A percentile compares a stretch with the other conserved stretches of the same genome.
phyloP scores from a whole-genome alignment of 2,113 vertebrate genomes.

The Aphyosemion australe region DNA sequence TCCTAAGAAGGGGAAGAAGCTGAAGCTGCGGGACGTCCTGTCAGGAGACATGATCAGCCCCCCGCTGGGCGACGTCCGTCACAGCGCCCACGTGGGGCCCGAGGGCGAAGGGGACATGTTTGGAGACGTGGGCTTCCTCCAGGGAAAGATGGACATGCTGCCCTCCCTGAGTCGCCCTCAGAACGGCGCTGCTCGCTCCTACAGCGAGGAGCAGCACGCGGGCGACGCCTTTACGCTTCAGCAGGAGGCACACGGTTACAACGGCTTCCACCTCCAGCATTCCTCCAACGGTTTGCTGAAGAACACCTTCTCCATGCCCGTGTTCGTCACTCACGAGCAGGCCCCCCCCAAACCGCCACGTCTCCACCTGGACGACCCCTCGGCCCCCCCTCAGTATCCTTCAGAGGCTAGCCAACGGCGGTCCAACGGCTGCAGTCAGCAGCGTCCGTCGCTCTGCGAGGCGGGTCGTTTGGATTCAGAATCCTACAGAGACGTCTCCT shows the following conservation, averaged over 20 bases:
- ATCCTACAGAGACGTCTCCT: conserved; percentile 64
- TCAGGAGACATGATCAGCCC: conserved; percentile 87
- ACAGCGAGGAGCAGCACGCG: conserved; percentile 57
- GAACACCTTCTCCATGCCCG: conserved; percentile 80
- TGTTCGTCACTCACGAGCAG: conserved; percentile 77
- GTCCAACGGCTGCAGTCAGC: conserved; percentile 27
- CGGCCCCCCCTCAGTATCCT: conserved; percentile 17
- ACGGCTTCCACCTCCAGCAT: conserved; percentile 58
- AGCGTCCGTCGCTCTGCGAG: conserved; percentile 62
- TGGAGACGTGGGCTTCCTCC: conserved; percentile 83
- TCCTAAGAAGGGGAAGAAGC: conserved; percentile 80
- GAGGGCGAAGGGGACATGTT: conserved; percentile 83
- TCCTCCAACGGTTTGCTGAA: conserved; percentile 68
- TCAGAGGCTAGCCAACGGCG: conserved; percentile 12
- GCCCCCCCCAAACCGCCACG: conserved; percentile 84
- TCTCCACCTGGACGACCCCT: conserved; percentile 78
- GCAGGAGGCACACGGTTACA: conserved; percentile 51
- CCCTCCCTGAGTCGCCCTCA: conserved; percentile 55
- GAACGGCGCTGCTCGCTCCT: conserved; percentile 54
- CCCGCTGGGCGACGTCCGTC: conserved; percentile 82
- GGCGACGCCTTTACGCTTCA: conserved; percentile 20
- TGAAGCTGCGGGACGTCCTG: conserved; percentile 80
- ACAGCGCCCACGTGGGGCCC: conserved; percentile 83
- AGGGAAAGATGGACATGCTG: conserved; percentile 82
- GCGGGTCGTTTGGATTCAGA: conserved; percentile 11